phyloP scores from a whole-genome alignment of 2,888 invertebrate genomes.

The Gerosis bhagava region DNA sequence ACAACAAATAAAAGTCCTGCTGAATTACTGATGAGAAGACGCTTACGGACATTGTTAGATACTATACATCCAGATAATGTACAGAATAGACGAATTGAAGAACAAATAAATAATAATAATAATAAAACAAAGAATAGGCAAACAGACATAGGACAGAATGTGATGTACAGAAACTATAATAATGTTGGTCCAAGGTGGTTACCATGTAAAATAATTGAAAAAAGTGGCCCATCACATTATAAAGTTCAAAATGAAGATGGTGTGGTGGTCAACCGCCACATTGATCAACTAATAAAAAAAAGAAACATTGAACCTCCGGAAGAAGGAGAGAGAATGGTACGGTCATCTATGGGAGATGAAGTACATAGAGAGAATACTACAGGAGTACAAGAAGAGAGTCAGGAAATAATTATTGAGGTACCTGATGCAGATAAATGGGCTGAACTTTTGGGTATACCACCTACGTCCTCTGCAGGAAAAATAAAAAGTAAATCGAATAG shows the following conservation, averaged over 20 bases:
- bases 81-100: constrained; percentile 4
- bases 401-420: constrained; percentile 17
- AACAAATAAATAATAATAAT: constrained; percentile 21
- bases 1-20: constrained; percentile 26
- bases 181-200: constrained; percentile 5
- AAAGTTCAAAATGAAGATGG: constrained; percentile 8
- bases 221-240: constrained; percentile 16
- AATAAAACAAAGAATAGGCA: constrained; percentile 16
- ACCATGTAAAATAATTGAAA: constrained; percentile 10
- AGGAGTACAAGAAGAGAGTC: constrained; percentile 1
- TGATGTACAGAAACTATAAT: constrained; percentile 5
- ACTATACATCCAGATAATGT: constrained; percentile 21
- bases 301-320: neutral
- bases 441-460: constrained; percentile 24
- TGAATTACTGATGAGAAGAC: constrained; percentile 27
- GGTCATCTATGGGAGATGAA: neutral
- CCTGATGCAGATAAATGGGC: constrained; percentile 16
- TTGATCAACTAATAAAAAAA: constrained; percentile 19
- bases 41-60: constrained; percentile 25
- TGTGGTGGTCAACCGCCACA: constrained; percentile 11
- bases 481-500: constrained; percentile 13
- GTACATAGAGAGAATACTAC: too few relatives aligned
- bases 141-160: constrained; percentile 16
- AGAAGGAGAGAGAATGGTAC: constrained; percentile 2
- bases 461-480: constrained; percentile 12